Percentiles rank a stretch among this genome's conserved stretches.
Conservation (phyloP, 2,888 invertebrate genomes). For the Amblyjoppa fuscipennis region DNA sequence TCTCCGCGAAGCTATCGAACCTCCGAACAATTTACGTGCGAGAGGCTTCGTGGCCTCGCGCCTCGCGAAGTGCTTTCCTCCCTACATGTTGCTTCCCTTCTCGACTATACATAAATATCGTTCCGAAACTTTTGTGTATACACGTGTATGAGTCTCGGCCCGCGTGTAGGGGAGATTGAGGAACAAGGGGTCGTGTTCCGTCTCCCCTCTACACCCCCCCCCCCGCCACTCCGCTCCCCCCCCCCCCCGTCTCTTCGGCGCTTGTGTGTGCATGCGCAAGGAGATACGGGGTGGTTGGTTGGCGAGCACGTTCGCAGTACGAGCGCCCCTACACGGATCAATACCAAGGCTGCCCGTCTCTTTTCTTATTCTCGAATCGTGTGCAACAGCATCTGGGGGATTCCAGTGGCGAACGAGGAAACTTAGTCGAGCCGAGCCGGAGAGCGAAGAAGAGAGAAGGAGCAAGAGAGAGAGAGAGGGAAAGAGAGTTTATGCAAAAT, state of each 20-base stretch:
- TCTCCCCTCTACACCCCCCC: background rate
- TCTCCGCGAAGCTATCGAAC: slow-evolving; percentile 11
- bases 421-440: background rate
- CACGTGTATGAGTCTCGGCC: background rate
- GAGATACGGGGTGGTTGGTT: slow-evolving; percentile 4
- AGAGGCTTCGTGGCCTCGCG: slow-evolving; percentile 20
- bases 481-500: background rate
- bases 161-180: background rate
- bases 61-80: slow-evolving; percentile 39
- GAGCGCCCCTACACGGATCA: slow-evolving; percentile 9
- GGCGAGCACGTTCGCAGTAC: slow-evolving; percentile 3
- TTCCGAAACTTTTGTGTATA: slow-evolving; percentile 7
- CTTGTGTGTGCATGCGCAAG: background rate
- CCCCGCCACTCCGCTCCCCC: too few relatives aligned
- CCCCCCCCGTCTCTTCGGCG: background rate
- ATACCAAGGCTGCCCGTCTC: slow-evolving; percentile 2
- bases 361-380: slow-evolving; percentile 17
- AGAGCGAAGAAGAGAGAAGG: background rate
- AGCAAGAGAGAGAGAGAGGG: background rate
- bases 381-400: slow-evolving; percentile 12
- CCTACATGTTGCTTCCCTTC: slow-evolving; percentile 43
- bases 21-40: background rate
- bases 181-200: background rate
- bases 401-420: background rate
- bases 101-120: slow-evolving; percentile 1